Evolutionary conservation across 2,113 vertebrate species (phyloP), one percentile per base, ranked within the genome.

Genomic region (Archocentrus centrarchus): DNA sequence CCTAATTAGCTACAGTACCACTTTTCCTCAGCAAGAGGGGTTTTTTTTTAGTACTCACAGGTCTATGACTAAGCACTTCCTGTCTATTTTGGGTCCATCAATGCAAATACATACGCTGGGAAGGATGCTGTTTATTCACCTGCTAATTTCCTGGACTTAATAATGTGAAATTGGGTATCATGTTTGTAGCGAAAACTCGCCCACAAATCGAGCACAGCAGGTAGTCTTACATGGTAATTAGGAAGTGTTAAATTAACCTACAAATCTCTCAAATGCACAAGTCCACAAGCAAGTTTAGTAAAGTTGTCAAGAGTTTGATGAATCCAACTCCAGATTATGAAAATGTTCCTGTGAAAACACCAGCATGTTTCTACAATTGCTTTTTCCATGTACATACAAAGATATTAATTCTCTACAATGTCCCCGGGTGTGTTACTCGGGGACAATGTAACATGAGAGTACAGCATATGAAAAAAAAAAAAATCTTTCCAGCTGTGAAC

Each of bases 61-160:
- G 50, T 70, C 41, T 2, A 50, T 70, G 66, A 53, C 47, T 73
- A 55, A n/a, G 17, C 66, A 32, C 53, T 70, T 70, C 32, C 24
- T 53, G 20, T 70, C 24, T 53, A 70, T 53, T 70, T 32, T 70
- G 24, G 66, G 44, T 53, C 17, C 17, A 24, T 53, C 30, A 18
- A 32, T 7, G 27, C 47, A 53, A 50, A 73, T 32, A 32, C 47
- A 8, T 20, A 53, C 15, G 27, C 66, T 32, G 66, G 17, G 20
- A 73, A 47, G 17, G 27, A 53, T 4, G 11, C 44, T 14, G 44
- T 73, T 47, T 53, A n/a, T 32, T 27, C 24, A 73, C 47, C 47
- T 73, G 66, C 66, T 53, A 53, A 53, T 73, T 73, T 73, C 17
- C 44, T 53, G 66, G 66, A 53, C 20, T 53, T 73, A 53, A 70